Conservation (phyloP, 2,113 vertebrate species). For the Oryzias curvinotus region DNA sequence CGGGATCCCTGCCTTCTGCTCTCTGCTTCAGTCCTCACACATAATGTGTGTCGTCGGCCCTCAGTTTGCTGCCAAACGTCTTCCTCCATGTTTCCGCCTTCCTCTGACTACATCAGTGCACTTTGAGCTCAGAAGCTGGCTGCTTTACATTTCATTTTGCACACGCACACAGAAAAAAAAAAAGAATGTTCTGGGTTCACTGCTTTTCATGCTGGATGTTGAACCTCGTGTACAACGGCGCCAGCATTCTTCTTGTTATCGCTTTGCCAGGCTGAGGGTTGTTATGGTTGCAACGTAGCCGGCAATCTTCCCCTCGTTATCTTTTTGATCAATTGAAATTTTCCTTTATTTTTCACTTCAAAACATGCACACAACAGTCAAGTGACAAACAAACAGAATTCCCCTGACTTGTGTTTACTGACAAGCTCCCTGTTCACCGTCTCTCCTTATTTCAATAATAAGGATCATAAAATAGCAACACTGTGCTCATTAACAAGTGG, state of each 20-base stretch:
- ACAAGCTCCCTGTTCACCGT: no score
- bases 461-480: no score
- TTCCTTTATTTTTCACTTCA: constrained; percentile 13
- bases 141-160: constrained; percentile 36
- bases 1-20: background rate
- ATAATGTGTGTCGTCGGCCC: background rate
- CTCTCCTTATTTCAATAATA: no score
- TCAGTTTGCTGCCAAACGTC: no score
- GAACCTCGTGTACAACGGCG: constrained; percentile 57
- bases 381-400: background rate
- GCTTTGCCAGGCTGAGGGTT: constrained; percentile 63
- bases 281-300: constrained; percentile 59
- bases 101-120: constrained; percentile 9
- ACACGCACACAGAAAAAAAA: constrained; percentile 41
- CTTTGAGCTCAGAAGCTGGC: background rate
- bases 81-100: background rate
- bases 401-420: no score
- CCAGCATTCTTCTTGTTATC: constrained; percentile 69
- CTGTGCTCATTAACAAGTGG: no score
- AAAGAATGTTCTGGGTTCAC: constrained; percentile 48
- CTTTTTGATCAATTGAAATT: constrained; percentile 55
- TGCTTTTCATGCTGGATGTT: constrained; percentile 46
- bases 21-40: background rate
- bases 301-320: constrained; percentile 52
- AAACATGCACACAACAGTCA: constrained; percentile 9